phyloP scores from a whole-genome alignment of 64 coral and sea anemone species.

The Pachyseris speciosa region DNA sequence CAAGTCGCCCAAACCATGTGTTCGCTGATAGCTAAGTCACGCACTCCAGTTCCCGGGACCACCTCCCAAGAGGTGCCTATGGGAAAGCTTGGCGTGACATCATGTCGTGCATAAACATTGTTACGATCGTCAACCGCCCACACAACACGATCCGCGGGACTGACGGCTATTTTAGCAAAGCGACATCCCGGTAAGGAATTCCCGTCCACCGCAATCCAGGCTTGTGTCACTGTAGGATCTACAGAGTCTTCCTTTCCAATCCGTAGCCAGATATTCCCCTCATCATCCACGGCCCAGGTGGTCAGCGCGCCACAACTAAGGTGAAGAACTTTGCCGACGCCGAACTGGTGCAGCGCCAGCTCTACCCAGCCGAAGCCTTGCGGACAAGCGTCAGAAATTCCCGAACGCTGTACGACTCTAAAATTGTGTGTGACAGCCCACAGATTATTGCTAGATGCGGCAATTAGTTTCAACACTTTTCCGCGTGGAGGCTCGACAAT shows the following conservation, averaged over 20 bases:
- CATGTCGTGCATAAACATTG: conserved; percentile 84
- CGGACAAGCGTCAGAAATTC: conserved; percentile 76
- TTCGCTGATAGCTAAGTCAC: conserved; percentile 75
- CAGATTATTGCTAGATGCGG: conserved; percentile 62
- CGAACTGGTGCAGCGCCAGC: conserved; percentile 48
- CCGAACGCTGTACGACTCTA: conserved; percentile 79
- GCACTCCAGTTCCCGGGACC: conserved; percentile 75
- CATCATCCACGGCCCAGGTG: conserved; percentile 93
- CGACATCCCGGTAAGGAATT: conserved; percentile 56
- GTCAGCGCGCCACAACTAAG: conserved; percentile 89
- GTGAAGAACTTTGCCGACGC: conserved; percentile 77
- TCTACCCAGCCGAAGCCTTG: conserved; percentile 87
- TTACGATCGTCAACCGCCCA: conserved; percentile 90
- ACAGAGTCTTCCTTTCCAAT: conserved; percentile 80
- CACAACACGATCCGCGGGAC: conserved; percentile 78
- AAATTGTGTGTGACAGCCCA: conserved; percentile 88
- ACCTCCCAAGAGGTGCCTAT: conserved; percentile 83
- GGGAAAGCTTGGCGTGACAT: conserved; percentile 77
- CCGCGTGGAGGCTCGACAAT: conserved; percentile 71
- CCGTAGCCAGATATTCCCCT: conserved; percentile 80
- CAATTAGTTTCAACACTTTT: conserved; percentile 74
- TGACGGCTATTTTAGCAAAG: conserved; percentile 84
- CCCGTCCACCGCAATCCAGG: conserved; percentile 83
- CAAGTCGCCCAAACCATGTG: conserved; percentile 90
- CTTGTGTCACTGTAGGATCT: conserved; percentile 64